These are phyloP conservation scores for Rostratula benghalensis DNA, from an alignment of 2,113 vertebrate genomes.

Conservation along the genomic window DNA sequence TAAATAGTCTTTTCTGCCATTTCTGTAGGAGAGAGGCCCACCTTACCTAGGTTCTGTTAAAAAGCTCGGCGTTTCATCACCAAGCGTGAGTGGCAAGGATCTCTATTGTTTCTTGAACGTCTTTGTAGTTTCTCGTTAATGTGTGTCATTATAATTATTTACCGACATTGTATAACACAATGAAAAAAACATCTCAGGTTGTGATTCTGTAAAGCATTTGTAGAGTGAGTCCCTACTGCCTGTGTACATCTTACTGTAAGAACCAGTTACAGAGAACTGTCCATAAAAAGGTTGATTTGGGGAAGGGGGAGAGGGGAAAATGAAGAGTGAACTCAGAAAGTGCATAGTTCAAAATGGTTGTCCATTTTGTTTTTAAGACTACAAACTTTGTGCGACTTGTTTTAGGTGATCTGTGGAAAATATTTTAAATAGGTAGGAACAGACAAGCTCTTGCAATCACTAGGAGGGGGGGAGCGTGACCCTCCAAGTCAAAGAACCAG, in stretches of 20 bases:
- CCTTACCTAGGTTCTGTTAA: background rate
- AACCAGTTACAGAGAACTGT: background rate
- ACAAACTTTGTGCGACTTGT: background rate
- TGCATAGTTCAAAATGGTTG: background rate
- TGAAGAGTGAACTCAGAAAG: background rate
- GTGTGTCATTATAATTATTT: background rate
- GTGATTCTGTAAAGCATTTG: background rate
- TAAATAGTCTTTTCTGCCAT: background rate
- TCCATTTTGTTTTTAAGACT: background rate
- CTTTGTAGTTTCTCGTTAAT: background rate
- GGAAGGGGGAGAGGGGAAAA: background rate
- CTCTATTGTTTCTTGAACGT: background rate
- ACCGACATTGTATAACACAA: no score
- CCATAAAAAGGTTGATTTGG: background rate
- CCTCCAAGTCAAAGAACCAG: conserved; percentile 40
- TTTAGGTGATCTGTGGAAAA: background rate
- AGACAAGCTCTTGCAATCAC: background rate
- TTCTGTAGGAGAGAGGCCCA: background rate
- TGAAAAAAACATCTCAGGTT: background rate
- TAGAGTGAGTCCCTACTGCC: background rate
- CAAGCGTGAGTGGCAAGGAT: background rate
- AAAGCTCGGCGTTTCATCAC: background rate
- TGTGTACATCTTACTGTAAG: background rate
- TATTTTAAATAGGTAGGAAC: background rate
- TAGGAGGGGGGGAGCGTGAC: background rate